Evolutionary conservation across 2,888 invertebrate genomes (phyloP).

Genomic region (Vesta saturnalis): DNA sequence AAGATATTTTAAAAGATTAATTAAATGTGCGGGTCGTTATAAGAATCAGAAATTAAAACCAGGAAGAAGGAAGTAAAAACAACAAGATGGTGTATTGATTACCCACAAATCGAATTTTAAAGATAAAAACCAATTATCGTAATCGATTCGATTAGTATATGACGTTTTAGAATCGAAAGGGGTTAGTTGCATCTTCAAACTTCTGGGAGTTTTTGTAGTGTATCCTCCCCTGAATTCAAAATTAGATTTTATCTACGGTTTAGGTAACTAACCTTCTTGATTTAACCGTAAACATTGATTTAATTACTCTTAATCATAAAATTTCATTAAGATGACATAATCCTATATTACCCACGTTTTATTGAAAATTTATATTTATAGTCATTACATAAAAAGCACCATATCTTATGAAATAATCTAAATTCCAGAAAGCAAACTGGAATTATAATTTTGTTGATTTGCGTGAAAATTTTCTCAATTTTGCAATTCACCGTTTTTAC

Average conservation of each 20-base stretch:
- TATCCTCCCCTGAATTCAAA: neutral
- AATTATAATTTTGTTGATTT: no score
- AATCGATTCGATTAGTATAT: neutral
- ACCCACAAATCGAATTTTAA: neutral
- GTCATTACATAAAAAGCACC: no score
- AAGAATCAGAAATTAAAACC: neutral
- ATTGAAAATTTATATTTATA: no score
- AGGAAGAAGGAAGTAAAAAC: neutral
- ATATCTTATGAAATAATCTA: no score
- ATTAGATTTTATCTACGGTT: constrained; percentile 1
- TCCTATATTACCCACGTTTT: neutral
- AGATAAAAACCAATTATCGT: neutral
- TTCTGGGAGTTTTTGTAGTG: neutral
- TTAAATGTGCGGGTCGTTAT: neutral
- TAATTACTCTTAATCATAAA: neutral
- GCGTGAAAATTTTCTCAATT: no score
- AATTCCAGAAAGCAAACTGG: no score
- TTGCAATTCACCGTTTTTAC: no score
- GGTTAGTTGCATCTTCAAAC: neutral
- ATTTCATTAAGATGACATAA: neutral
- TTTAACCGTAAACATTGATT: constrained; percentile 2
- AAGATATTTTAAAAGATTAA: neutral
- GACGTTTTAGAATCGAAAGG: neutral
- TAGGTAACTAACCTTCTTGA: neutral
- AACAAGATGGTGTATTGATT: neutral